Base-by-base conservation (phyloP, 2,888 invertebrate genomes). In the Litoditis marina region DNA sequence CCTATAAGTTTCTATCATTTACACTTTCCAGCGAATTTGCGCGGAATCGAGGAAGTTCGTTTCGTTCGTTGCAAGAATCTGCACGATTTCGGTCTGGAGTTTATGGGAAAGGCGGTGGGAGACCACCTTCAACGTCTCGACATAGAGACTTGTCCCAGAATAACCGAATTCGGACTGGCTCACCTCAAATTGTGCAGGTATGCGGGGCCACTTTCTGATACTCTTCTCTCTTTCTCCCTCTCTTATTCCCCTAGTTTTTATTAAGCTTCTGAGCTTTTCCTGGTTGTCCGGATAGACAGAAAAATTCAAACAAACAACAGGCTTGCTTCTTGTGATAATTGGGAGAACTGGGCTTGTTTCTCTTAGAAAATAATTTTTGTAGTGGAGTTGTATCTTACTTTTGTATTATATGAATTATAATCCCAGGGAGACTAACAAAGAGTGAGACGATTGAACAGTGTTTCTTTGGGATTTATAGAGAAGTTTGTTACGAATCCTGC, bases 11-110 rank as follows among this genome's bases (percentile, higher is more conserved):
- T n/a, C n/a, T n/a, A n/a, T n/a, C n/a, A n/a, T 6, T n/a, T 1
- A 11, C 27, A 42, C 34, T 39, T 44, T 69, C 47, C 55, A 68
- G 71, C 68, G 30, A 60, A 61, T 50, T 65, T 78, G 6, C 39
- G 59, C 2, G 65, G 52, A 13, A 71, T 78, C 51, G 39, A 59
- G 25, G 62, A 69, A 31, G 74, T 71, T 7, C 62, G 66, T 25
- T 72, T 76, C 52, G 60, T 73, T 8, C 28, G 69, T 11, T 78
- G 77, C 70, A 76, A 75, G 60, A 71, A 71, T 32, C 52, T 78
- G 25, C 74, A 78, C 46, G 78, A 78, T 52, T 75, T 72, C 30
- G 78, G 76, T 6, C 53, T 78, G 30, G 71, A 77, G 50, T 68
- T 66, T 66, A 75, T 78, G 66, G 76, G 71, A n/a, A 54, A 77